Conservation (phyloP, 1,140 invertebrate genomes). For the Bombus affinis region DNA sequence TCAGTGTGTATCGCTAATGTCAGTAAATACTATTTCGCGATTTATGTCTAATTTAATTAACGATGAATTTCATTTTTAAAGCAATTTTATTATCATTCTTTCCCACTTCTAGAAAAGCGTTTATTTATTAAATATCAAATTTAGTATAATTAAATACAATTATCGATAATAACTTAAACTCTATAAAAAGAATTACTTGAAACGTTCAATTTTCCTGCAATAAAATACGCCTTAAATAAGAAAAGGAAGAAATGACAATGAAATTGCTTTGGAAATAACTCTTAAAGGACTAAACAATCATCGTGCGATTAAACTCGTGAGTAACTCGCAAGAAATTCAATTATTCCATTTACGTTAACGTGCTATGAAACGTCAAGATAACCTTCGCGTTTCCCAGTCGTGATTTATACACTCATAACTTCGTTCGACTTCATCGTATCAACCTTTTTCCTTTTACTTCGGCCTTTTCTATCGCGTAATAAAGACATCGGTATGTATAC, state of each 20-base stretch:
- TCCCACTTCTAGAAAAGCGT: too few relatives aligned
- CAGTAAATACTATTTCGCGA: too few relatives aligned
- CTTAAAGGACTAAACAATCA: not conserved
- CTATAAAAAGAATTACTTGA: not conserved
- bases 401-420: not conserved
- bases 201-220: not conserved
- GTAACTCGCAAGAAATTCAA: not conserved
- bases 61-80: too few relatives aligned
- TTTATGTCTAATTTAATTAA: too few relatives aligned
- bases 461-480: slow-evolving; percentile 4
- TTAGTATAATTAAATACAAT: not conserved
- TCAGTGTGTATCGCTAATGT: too few relatives aligned
- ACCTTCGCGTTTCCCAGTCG: not conserved
- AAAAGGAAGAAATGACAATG: not conserved
- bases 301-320: not conserved
- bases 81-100: too few relatives aligned
- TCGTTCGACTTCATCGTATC: slow-evolving; percentile 1
- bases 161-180: too few relatives aligned
- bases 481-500: not conserved
- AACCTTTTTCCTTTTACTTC: slow-evolving; percentile 6
- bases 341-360: not conserved
- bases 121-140: not conserved
- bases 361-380: not conserved
- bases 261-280: not conserved
- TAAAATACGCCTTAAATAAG: not conserved